Percentiles rank a stretch among this genome's conserved stretches.
These are phyloP conservation scores for Epinephelus fuscoguttatus DNA, from an alignment of 2,113 vertebrate species.

Conservation along the genomic window DNA sequence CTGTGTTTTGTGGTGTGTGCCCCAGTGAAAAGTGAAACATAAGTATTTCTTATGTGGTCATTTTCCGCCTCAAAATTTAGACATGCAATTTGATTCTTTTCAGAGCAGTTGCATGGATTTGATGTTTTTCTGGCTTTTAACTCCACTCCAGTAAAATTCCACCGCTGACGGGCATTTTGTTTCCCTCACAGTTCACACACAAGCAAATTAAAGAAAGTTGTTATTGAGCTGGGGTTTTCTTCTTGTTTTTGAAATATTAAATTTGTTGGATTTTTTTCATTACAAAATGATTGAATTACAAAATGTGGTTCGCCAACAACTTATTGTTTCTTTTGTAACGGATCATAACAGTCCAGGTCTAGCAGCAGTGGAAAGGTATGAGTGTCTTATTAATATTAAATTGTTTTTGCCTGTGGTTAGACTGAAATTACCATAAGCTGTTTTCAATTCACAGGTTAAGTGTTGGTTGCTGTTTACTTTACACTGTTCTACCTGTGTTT, in stretches of 20 bases:
- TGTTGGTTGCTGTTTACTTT: too few species aligned
- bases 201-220: neutral
- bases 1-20: conserved; percentile 13
- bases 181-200: conserved; percentile 17
- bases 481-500: too few species aligned
- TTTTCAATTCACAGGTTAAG: too few species aligned
- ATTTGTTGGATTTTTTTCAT: too few species aligned
- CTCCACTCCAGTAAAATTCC: neutral
- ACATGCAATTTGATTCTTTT: conserved; percentile 16
- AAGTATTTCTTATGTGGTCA: conserved; percentile 19
- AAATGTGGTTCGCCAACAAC: too few species aligned
- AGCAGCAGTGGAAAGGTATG: too few species aligned
- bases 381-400: too few species aligned
- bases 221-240: conserved; percentile 4
- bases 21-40: conserved; percentile 11
- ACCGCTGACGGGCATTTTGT: conserved; percentile 26
- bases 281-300: too few species aligned
- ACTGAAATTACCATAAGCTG: too few species aligned
- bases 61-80: conserved; percentile 25
- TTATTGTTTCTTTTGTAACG: too few species aligned
- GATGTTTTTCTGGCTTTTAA: conserved; percentile 18
- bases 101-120: conserved; percentile 17
- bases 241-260: neutral
- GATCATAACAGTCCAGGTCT: too few species aligned
- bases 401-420: too few species aligned